These are phyloP conservation scores for Ophonus ardosiacus DNA, from an alignment of 2,888 invertebrate genomes.

Conservation along the genomic window DNA sequence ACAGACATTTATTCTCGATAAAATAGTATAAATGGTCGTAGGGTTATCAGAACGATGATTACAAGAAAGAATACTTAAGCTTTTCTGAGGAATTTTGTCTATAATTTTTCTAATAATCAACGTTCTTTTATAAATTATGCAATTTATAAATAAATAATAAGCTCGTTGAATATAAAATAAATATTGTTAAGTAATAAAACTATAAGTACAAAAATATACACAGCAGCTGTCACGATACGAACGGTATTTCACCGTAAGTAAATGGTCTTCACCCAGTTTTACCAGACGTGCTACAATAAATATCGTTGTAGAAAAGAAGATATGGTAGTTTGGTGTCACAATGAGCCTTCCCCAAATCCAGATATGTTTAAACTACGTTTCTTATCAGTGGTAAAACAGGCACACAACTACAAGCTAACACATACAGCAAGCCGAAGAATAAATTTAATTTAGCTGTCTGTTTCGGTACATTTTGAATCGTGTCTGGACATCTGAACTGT, in stretches of 20 bases:
- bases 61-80: neutral
- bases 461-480: slow-evolving; percentile 89
- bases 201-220: slow-evolving; percentile 59
- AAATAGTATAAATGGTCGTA: slow-evolving; percentile 7
- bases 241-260: slow-evolving; percentile 15
- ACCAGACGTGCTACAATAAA: slow-evolving; percentile 18
- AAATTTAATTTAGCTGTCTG: slow-evolving; percentile 94
- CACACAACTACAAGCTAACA: slow-evolving; percentile 87
- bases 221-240: slow-evolving; percentile 25
- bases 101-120: slow-evolving; percentile 4
- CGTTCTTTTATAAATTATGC: neutral
- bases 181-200: slow-evolving; percentile 31
- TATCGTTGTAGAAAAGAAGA: slow-evolving; percentile 40
- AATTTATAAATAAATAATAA: slow-evolving; percentile 54
- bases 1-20: slow-evolving; percentile 36
- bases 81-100: neutral
- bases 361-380: slow-evolving; percentile 53
- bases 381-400: slow-evolving; percentile 81
- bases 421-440: slow-evolving; percentile 93
- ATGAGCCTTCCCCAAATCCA: neutral
- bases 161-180: slow-evolving; percentile 49
- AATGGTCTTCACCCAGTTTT: slow-evolving; percentile 19
- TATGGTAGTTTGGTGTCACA: slow-evolving; percentile 42
- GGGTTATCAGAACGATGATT: slow-evolving; percentile 16
- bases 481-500: slow-evolving; percentile 87